Evolutionary conservation across 2,888 invertebrate genomes (phyloP).

Genomic region (Heliconius erato): DNA sequence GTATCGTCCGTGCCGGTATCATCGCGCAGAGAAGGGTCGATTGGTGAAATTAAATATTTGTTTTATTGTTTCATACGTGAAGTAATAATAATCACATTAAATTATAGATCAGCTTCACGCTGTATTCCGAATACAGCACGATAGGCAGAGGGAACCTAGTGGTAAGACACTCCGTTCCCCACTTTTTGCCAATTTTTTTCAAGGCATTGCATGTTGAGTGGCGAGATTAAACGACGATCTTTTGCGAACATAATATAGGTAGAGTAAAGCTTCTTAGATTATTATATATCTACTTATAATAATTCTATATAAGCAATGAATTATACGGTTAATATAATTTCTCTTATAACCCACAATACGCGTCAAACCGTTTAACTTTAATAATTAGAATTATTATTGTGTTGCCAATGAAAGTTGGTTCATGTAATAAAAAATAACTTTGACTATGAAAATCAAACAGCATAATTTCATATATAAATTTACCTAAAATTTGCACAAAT

Average conservation of each 20-base stretch:
- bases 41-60: neutral
- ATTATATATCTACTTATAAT: neutral
- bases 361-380: neutral
- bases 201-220: too few species aligned
- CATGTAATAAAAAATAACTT: neutral
- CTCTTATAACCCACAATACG: neutral
- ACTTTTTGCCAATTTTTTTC: too few species aligned
- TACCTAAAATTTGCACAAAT: neutral
- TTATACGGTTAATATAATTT: neutral
- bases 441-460: neutral
- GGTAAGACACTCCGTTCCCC: too few species aligned
- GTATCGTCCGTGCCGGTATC: slow-evolving; percentile 56
- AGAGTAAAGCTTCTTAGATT: neutral
- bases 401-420: neutral
- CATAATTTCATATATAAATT: neutral
- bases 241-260: too few species aligned
- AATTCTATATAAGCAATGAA: neutral
- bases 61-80: neutral
- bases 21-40: slow-evolving; percentile 47
- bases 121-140: too few species aligned
- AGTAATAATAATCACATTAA: neutral
- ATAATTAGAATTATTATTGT: neutral
- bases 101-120: too few species aligned
- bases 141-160: too few species aligned
- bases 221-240: too few species aligned